Evolutionary conservation across 2,797 vertebrate species (phyloP).

Genomic region (Lemur catta): DNA sequence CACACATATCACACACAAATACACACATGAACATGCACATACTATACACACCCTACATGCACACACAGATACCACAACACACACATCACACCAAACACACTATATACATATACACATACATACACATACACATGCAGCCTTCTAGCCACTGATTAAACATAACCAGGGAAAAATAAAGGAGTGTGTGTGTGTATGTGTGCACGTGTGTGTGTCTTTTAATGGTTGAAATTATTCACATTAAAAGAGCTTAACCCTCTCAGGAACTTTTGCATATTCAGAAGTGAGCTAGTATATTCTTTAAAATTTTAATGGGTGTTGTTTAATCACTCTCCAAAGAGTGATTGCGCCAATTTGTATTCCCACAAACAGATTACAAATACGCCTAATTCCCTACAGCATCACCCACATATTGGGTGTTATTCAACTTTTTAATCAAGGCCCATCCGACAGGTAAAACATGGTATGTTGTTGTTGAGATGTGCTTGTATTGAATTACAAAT

Average conservation of each 20-base stretch:
- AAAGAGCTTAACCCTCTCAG: neutral
- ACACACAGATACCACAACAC: neutral
- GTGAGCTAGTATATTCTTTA: neutral
- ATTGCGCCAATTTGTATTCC: neutral
- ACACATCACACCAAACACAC: neutral
- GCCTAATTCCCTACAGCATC: neutral
- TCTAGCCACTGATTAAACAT: neutral
- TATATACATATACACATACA: neutral
- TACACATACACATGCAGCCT: neutral
- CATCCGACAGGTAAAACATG: neutral
- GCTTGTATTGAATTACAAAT: neutral
- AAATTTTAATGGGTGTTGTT: neutral
- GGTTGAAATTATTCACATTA: neutral
- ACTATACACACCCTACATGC: neutral
- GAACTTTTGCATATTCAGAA: neutral
- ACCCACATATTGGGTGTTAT: neutral
- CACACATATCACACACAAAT: no score
- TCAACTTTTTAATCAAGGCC: neutral
- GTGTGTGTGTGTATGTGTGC: neutral
- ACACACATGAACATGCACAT: no score
- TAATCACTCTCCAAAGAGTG: neutral
- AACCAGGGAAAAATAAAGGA: neutral
- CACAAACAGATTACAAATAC: no score
- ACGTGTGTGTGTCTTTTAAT: neutral
- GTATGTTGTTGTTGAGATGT: neutral